phyloP scores from a whole-genome alignment of 2,888 invertebrate species.

The Maniola hyperantus region DNA sequence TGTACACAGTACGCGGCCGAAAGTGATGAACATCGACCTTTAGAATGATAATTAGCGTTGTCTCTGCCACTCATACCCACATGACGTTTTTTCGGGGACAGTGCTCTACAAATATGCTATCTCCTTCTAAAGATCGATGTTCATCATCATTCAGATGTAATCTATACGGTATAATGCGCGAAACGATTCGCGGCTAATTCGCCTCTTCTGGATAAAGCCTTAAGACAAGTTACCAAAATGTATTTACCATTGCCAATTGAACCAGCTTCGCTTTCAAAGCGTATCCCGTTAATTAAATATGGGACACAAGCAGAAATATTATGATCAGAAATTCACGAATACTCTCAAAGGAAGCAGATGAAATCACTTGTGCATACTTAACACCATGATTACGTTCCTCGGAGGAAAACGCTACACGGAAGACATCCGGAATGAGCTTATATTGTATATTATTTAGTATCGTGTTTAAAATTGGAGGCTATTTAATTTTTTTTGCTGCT shows the following conservation, averaged over 20 bases:
- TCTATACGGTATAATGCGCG: no score
- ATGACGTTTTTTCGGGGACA: no score
- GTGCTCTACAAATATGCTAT: no score
- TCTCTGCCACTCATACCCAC: no score
- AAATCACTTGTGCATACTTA: constrained; percentile 28
- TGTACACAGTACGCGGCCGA: no score
- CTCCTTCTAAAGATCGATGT: no score
- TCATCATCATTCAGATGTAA: no score
- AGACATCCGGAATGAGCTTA: neutral
- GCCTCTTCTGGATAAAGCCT: neutral
- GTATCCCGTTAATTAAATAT: constrained; percentile 6
- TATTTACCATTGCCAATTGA: neutral
- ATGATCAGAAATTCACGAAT: constrained; percentile 4
- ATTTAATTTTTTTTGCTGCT: neutral
- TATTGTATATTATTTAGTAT: neutral
- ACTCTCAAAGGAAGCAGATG: constrained; percentile 25
- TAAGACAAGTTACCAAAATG: neutral
- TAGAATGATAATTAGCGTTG: no score
- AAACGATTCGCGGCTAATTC: neutral
- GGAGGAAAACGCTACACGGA: constrained; percentile 6
- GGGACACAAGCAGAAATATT: neutral
- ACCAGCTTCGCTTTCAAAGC: constrained; percentile 4
- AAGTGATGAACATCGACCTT: no score
- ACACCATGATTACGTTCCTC: constrained; percentile 19
- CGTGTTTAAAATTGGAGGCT: neutral